Conservation (phyloP, 2,113 vertebrate genomes). For the Peromyscus maniculatus region DNA sequence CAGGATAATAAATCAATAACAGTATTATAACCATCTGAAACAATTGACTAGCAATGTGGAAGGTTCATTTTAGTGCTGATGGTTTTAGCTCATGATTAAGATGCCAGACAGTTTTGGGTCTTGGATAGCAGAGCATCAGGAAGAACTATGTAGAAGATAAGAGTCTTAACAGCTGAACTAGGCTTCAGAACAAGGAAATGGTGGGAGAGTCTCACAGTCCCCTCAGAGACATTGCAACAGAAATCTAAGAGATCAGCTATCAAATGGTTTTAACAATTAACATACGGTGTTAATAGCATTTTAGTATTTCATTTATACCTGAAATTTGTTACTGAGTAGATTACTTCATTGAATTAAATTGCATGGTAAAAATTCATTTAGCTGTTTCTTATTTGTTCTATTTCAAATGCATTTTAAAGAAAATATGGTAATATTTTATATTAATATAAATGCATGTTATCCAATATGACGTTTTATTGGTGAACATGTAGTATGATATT, state of each 20-base stretch:
- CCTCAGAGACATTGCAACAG: neutral
- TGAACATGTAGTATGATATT: neutral
- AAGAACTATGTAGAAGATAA: neutral
- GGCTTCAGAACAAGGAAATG: neutral
- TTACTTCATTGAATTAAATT: neutral
- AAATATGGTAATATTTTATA: neutral
- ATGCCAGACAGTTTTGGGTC: neutral
- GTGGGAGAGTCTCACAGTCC: neutral
- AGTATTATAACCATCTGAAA: neutral
- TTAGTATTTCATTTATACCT: neutral
- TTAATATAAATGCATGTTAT: neutral
- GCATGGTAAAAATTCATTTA: neutral
- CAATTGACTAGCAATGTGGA: neutral
- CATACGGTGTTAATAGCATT: too few relatives aligned
- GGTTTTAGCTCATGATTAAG: neutral
- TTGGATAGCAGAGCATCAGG: neutral
- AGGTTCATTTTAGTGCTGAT: neutral
- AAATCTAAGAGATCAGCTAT: neutral
- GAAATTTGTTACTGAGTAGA: neutral
- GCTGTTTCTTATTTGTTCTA: neutral
- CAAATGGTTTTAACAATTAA: neutral
- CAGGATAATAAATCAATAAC: neutral
- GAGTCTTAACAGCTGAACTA: neutral
- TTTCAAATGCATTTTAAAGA: neutral
- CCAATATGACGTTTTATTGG: neutral